Evolutionary conservation across 1,140 invertebrate genomes (phyloP).

Genomic region (Hesperophylax magnus): DNA sequence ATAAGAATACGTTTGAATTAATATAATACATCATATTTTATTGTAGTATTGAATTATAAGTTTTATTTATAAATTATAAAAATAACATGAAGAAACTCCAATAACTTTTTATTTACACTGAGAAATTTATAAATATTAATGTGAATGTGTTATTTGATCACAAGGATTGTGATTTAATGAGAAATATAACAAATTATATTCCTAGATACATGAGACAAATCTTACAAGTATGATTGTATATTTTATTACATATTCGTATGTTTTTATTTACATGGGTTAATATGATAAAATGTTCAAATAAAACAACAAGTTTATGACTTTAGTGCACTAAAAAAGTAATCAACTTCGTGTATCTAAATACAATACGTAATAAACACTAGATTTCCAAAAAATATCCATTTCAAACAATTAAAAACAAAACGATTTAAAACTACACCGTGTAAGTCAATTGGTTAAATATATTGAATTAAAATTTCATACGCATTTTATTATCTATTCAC

Average conservation of each 20-base stretch:
- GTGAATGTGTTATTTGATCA: too few species aligned
- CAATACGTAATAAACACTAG: neutral
- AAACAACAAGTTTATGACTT: neutral
- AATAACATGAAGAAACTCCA: neutral
- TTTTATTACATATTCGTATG: conserved; percentile 52
- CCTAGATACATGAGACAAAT: conserved; percentile 40
- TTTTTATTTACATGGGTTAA: conserved; percentile 29
- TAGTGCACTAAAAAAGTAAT: neutral
- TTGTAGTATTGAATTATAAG: too few species aligned
- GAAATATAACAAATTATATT: neutral
- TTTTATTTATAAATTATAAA: neutral
- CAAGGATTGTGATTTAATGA: neutral
- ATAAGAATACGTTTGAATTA: too few species aligned
- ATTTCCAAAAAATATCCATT: neutral
- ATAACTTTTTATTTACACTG: too few species aligned
- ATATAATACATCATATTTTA: too few species aligned
- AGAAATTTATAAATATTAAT: too few species aligned
- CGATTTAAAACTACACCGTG: conserved; percentile 4
- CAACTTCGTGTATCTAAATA: neutral
- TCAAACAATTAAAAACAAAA: neutral
- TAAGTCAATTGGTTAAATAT: conserved; percentile 1
- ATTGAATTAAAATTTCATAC: conserved; percentile 1
- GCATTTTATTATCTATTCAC: conserved; percentile 55
- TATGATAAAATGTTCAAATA: conserved; percentile 8
- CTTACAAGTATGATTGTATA: conserved; percentile 56